phyloP scores from a whole-genome alignment of 53 echinoderm and acorn worm species.

The Patiria pectinifera region DNA sequence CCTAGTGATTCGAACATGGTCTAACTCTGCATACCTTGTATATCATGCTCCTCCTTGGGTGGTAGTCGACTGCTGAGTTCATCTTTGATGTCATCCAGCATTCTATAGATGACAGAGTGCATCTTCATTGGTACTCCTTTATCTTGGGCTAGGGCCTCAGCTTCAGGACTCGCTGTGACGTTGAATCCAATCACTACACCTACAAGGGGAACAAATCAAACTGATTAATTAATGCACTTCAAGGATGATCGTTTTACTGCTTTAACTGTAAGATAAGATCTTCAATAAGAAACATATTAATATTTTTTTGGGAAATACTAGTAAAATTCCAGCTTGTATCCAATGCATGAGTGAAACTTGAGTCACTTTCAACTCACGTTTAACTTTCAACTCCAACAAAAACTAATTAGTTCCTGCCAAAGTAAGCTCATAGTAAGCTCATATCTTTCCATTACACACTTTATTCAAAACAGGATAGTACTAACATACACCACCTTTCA shows the following conservation, averaged over 20 bases:
- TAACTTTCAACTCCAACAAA: too few relatives aligned
- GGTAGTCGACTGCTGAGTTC: constrained; percentile 80
- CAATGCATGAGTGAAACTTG: too few relatives aligned
- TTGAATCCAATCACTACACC: constrained; percentile 94
- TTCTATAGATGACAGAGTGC: constrained; percentile 86
- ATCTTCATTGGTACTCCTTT: constrained; percentile 78
- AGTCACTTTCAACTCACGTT: too few relatives aligned
- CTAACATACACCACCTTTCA: too few relatives aligned
- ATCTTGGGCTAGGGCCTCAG: constrained; percentile 70
- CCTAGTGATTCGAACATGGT: too few relatives aligned
- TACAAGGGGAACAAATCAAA: not conserved
- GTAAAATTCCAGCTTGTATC: too few relatives aligned
- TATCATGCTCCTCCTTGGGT: constrained; percentile 68
- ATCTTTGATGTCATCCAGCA: constrained; percentile 90
- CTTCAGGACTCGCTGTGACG: constrained; percentile 71
- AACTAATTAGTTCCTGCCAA: too few relatives aligned
- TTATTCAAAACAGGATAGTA: too few relatives aligned
- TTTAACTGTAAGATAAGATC: not conserved
- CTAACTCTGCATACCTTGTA: constrained; percentile 75
- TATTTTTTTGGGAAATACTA: too few relatives aligned
- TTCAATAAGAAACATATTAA: too few relatives aligned
- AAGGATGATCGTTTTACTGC: not conserved
- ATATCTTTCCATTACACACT: too few relatives aligned
- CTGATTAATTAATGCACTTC: not conserved
- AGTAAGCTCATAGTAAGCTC: too few relatives aligned